phyloP scores from a whole-genome alignment of 2,113 vertebrate genomes.

The Ochotona princeps region DNA sequence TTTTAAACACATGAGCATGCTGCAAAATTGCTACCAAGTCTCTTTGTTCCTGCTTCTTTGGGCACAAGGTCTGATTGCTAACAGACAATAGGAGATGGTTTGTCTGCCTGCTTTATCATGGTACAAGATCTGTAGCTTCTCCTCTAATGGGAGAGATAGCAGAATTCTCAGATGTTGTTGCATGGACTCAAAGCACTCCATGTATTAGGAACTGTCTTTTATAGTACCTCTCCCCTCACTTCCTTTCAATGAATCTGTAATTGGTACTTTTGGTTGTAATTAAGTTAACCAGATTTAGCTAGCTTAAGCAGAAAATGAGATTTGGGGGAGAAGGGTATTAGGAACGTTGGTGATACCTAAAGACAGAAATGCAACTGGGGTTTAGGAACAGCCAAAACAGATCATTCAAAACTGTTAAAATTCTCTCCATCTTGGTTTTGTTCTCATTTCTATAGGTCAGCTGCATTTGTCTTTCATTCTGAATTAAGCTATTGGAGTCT shows the following conservation, averaged over 20 bases:
- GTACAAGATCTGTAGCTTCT: neutral
- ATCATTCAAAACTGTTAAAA: neutral
- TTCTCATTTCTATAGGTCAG: neutral
- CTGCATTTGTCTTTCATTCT: neutral
- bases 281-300: neutral
- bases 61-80: neutral
- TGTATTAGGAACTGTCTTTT: neutral
- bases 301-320: neutral
- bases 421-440: conserved; percentile 13
- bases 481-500: too few species aligned
- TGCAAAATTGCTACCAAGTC: neutral
- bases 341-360: neutral
- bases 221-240: neutral
- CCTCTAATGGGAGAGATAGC: neutral
- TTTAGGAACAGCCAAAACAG: neutral
- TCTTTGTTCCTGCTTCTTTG: neutral
- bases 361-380: neutral
- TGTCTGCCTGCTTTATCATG: neutral
- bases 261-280: neutral
- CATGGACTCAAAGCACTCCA: neutral
- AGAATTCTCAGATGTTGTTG: neutral
- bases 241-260: conserved; percentile 3
- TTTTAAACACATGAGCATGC: neutral
- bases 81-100: neutral
- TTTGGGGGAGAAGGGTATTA: neutral